Base-by-base conservation (phyloP, 2,888 invertebrate genomes). In the Cerastoderma edule region DNA sequence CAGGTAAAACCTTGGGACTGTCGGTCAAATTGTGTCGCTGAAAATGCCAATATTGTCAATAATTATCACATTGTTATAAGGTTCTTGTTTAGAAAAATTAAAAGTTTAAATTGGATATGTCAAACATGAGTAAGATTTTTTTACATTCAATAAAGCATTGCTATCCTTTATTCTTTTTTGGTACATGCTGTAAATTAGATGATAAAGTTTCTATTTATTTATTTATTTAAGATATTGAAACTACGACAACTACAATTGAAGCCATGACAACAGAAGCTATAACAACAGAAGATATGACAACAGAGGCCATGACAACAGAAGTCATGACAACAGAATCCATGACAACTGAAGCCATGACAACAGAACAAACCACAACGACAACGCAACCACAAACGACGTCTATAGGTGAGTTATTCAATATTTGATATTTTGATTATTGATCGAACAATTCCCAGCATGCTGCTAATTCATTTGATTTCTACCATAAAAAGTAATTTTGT, bases 1-100 rank as follows among this genome's bases (percentile, higher is more conserved):
- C 46, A 46, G 68, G 68, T 68, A 32, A 16, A 53, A 10, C 53
- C 19, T 53, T 53, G 10, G n/a, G 13, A 53, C 19, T 53, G 24
- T 53, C 13, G 53, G 53, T 16, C 8, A 39, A 39, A 8, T 16
- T 39, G 8, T 39, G 39, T n/a, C n/a, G n/a, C n/a, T n/a, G n/a
- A n/a, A n/a, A n/a, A n/a, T n/a, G n/a, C n/a, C n/a, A n/a, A n/a
- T n/a, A n/a, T n/a, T n/a, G n/a, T n/a, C n/a, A n/a, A n/a, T n/a
- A n/a, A n/a, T n/a, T n/a, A n/a, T n/a, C n/a, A n/a, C n/a, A n/a
- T n/a, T n/a, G n/a, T n/a, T n/a, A n/a, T n/a, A n/a, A n/a, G n/a
- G n/a, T n/a, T n/a, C n/a, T n/a, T n/a, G n/a, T n/a, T n/a, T n/a
- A n/a, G n/a, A n/a, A n/a, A n/a, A n/a, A n/a, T n/a, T n/a, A n/a